These are phyloP conservation scores for Daubentonia madagascariensis DNA, from an alignment of 2,113 vertebrate species.

Conservation along the genomic window DNA sequence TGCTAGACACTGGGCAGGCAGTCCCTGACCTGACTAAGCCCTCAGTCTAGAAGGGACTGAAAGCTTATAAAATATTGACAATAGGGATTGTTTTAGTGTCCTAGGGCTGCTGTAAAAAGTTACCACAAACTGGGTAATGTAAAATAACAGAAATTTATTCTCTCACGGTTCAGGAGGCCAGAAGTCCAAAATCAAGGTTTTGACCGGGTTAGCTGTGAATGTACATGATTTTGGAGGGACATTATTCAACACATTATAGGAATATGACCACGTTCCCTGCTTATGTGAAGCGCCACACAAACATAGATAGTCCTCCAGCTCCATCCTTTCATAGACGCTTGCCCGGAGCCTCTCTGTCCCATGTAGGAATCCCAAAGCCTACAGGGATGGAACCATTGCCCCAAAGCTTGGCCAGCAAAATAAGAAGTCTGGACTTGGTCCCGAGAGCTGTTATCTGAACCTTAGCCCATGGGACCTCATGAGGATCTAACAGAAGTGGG, in stretches of 20 bases:
- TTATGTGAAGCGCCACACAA: background rate
- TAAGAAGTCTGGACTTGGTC: background rate
- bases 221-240: background rate
- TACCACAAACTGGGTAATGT: background rate
- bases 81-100: background rate
- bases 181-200: too few relatives aligned
- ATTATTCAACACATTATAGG: background rate
- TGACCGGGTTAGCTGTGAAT: background rate
- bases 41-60: background rate
- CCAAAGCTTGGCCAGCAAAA: background rate
- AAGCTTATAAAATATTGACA: background rate
- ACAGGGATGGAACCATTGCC: fast-evolving
- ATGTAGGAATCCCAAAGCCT: background rate
- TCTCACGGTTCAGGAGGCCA: background rate
- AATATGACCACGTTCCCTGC: background rate
- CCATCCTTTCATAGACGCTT: background rate
- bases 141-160: background rate
- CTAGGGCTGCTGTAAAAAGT: background rate
- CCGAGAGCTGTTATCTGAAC: background rate
- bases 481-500: background rate
- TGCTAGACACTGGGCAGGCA: background rate
- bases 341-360: background rate
- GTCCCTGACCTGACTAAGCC: background rate
- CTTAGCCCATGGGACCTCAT: background rate
- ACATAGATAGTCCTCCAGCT: background rate